These are phyloP conservation scores for Heterotis niloticus DNA, from an alignment of 2,113 vertebrate species.

Conservation along the genomic window DNA sequence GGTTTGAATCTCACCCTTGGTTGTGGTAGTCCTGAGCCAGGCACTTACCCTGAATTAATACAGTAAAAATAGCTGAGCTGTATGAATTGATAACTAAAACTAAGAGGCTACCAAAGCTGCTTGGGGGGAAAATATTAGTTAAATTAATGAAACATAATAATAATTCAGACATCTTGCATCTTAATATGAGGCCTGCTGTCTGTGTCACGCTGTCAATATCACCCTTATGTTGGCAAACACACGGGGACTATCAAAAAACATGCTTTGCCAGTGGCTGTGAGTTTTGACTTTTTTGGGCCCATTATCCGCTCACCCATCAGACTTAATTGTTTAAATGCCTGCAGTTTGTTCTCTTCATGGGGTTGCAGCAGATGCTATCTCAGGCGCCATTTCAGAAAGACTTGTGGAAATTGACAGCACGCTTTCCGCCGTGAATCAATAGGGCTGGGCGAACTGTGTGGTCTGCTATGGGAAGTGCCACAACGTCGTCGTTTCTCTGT, in stretches of 20 bases:
- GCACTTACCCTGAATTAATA: too few species aligned
- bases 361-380: constrained; percentile 59
- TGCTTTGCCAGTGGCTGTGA: constrained; percentile 39
- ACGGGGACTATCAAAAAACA: constrained; percentile 21
- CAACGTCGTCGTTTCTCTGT: constrained; percentile 26
- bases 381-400: constrained; percentile 53
- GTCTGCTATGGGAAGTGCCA: constrained; percentile 49
- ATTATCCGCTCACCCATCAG: constrained; percentile 34
- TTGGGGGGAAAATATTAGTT: too few species aligned
- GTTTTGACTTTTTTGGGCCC: constrained; percentile 27
- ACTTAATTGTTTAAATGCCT: constrained; percentile 59
- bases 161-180: too few species aligned
- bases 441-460: constrained; percentile 47
- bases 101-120: too few species aligned
- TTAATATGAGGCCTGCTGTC: too few species aligned
- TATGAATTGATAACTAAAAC: too few species aligned
- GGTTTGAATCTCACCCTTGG: too few species aligned
- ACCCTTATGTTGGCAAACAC: constrained; percentile 10
- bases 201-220: too few species aligned
- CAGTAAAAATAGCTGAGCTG: too few species aligned
- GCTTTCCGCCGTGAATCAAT: constrained; percentile 23
- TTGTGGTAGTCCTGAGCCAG: too few species aligned
- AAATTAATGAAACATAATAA: too few species aligned
- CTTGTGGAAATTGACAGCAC: constrained; percentile 33
- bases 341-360: constrained; percentile 61